Base-by-base conservation (phyloP, 2,113 vertebrate species). In the Nannospalax galili region DNA sequence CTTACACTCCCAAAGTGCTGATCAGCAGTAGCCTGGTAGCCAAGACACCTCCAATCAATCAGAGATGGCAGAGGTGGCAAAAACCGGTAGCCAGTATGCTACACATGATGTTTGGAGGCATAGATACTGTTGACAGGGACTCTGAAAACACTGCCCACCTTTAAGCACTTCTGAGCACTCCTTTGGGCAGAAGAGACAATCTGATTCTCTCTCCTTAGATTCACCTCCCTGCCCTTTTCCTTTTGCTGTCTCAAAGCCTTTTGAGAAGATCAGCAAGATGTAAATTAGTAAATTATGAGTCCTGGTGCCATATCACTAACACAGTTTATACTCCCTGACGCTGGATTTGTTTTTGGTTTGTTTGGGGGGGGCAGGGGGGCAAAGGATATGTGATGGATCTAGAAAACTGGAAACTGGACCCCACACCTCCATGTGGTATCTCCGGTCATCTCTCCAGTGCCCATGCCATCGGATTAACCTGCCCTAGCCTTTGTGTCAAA, bases 241-340 rank as follows among this genome's bases (percentile, higher is more conserved):
- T 40, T 40, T 24, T 48, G 65, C 90, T 91, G 90, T 62, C 92
- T 94, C 90, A 62, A 84, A 91, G 75, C 35, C 91, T 93, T 95
- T 56, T 69, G 90, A 97, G 84, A 90, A 96, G 85, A 97, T 85
- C 79, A 77, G 89, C 70, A 82, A 91, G 87, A 94, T 93, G 24
- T 87, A 78, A 97, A 96, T 95, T 91, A 96, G 91, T 94, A 85
- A 95, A 94, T 92, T 85, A 90, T 64, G 79, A 95, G 84, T 91
- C 62, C 91, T 87, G 37, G 77, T 90, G 67, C 86, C 87, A 14
- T 10, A 93, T 93, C 87, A 91, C 93, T 81, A 93, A 95, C 74
- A 42, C 32, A 77, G 65, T 52, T 92, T 87, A 45, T 56, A 91
- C 92, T 95, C 91, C 92, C 86, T 95, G 91, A 95, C 91, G 91